Evolutionary conservation across 2,797 vertebrate genomes (phyloP), one percentile per base, ranked within the genome.

Genomic region (Enteromius paludinosus): DNA sequence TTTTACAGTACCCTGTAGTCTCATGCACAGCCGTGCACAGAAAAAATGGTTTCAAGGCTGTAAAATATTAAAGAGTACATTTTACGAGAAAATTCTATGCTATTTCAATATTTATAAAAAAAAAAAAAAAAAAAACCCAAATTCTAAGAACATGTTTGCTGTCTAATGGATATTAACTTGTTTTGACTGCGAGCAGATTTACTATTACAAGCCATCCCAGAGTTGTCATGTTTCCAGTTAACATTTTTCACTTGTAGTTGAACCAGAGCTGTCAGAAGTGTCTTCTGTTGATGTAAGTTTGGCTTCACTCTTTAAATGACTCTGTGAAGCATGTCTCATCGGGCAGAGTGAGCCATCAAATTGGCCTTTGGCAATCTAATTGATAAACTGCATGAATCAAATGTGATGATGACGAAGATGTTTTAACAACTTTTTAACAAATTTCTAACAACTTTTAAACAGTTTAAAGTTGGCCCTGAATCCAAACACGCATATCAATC

Each of bases 261-360:
- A 72, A 28, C 25, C 43, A 30, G 45, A 49, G 25, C 25, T 33
- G 2, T 12, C 38, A 45, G 56, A 76, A 62, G 28, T 45, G 35
- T 76, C 38, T 10, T 76, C 14, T 61, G 56, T 61, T 76, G 15
- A 76, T 28, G 15, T 59, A 43, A 62, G 38, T 76, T 76, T 62
- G 56, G 17, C 56, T 6, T 76, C n/a, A 6, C 15, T 41, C n/a
- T 74, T 74, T 18, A 14, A n/a, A 18, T 74, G 33, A 59, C n/a
- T 76, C 43, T 30, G 38, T 30, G 38, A 30, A 62, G 38, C 23
- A 41, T 43, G 35, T 28, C 56, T 76, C 35, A 28, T 76, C 35
- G 0, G 23, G 54, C 8, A 41, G 23, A 41, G 23, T 62, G 38
- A 76, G 56, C 45, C 59, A 77, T 64, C 74, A 64, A 18, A 64